A percentile compares a stretch with the other conserved stretches of the same genome.
phyloP scores from a whole-genome alignment of 2,888 invertebrate genomes.

The Tribolium freemani region DNA sequence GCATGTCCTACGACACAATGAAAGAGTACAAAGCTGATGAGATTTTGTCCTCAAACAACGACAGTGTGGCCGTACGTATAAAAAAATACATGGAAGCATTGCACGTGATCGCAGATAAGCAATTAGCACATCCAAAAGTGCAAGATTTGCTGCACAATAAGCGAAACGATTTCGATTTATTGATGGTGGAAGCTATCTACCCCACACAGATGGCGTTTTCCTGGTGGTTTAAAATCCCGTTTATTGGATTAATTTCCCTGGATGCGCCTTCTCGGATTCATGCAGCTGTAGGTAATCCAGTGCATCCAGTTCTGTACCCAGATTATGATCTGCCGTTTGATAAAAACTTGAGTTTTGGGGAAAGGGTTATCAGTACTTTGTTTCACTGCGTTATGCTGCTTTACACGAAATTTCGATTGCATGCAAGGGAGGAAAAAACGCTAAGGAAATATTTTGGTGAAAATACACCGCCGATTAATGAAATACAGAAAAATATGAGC shows the following conservation, averaged over 20 bases:
- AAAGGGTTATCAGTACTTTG: constrained; percentile 54
- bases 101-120: constrained; percentile 44
- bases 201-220: constrained; percentile 57
- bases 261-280: constrained; percentile 57
- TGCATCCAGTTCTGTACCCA: constrained; percentile 62
- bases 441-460: constrained; percentile 58
- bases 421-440: constrained; percentile 45
- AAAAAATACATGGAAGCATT: constrained; percentile 41
- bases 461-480: constrained; percentile 52
- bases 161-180: constrained; percentile 59
- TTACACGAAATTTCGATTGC: constrained; percentile 22
- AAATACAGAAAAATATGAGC: constrained; percentile 57
- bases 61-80: constrained; percentile 44
- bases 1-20: constrained; percentile 57
- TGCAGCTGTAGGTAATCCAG: constrained; percentile 59
- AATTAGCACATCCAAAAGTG: constrained; percentile 55
- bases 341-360: constrained; percentile 53
- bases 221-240: constrained; percentile 60
- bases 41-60: constrained; percentile 28
- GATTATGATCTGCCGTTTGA: constrained; percentile 55
- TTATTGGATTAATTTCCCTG: constrained; percentile 61
- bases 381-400: constrained; percentile 23
- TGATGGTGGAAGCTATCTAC: constrained; percentile 59
- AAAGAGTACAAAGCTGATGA: constrained; percentile 47
- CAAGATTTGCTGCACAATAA: constrained; percentile 58